Base-by-base conservation (phyloP, 2,888 invertebrate species). In the Onthophagus sagittarius region DNA sequence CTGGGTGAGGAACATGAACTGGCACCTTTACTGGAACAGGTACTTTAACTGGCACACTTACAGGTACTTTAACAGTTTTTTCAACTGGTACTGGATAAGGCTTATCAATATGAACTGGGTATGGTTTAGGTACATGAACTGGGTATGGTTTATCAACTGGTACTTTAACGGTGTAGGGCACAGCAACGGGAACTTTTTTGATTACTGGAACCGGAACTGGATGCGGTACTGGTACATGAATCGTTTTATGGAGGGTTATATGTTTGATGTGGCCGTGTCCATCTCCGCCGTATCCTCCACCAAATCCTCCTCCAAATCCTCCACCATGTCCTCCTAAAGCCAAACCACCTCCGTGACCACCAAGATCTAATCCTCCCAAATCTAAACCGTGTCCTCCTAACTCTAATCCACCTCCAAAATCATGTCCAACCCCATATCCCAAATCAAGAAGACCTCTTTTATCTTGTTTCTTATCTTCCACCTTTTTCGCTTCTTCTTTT, bases 241-340 rank as follows among this genome's bases (percentile, higher is more conserved):
- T 87, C 78, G 89, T 89, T 83, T 91, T 91, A 76, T 90, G 87
- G 69, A 91, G 86, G 69, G 91, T 91, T 82, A 91, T 87, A 77
- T 90, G 87, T 73, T 80, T 81, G 64, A 77, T 73, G 5, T 78
- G 76, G 13, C 78, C 79, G 71, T 79, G 77, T 31, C 72, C 77
- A 11, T 77, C 78, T 1, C 72, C 74, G 2, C 72, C 72, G 23
- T 74, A 72, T 33, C 77, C 77, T 39, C 77, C 77, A 9, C 72
- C 73, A 6, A 75, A 67, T 63, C 76, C 77, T 7, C 75, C 76
- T 0, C 78, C 79, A n/a, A 72, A 39, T 15, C 71, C 70, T 13
- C 75, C 75, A 13, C 71, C 71, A 5, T 73, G 72, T 63, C 76
- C 77, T 23, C 74, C 74, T 15, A 53, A 53, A 53, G 77, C 76